A percentile compares a stretch with the other conserved stretches of the same genome.
phyloP scores from a whole-genome alignment of 1,140 invertebrate species.

The Trachymyrmex cornetzi region DNA sequence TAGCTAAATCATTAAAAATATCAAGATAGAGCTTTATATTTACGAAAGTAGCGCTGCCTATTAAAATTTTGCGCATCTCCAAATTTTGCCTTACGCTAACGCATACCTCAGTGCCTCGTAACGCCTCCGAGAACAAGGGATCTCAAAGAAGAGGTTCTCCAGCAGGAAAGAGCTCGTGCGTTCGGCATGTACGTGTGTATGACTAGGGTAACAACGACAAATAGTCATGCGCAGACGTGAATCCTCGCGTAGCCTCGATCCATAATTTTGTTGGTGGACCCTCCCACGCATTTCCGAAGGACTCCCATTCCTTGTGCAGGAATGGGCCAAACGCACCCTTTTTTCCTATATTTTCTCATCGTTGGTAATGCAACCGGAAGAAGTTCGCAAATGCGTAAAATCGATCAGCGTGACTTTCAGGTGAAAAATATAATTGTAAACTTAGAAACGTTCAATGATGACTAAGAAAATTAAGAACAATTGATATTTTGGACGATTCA shows the following conservation, averaged over 20 bases:
- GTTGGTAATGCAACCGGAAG: neutral
- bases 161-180: neutral
- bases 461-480: neutral
- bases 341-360: slow-evolving; percentile 41
- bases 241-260: slow-evolving; percentile 67
- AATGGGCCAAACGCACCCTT: slow-evolving; percentile 65
- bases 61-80: neutral
- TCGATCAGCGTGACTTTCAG: neutral
- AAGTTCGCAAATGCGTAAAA: slow-evolving; percentile 21
- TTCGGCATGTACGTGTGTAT: neutral
- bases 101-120: no score
- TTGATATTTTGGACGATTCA: no score
- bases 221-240: slow-evolving; percentile 71
- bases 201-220: slow-evolving; percentile 44
- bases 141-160: neutral
- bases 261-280: slow-evolving; percentile 79
- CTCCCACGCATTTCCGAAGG: slow-evolving; percentile 75
- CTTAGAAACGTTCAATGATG: neutral
- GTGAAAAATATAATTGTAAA: neutral
- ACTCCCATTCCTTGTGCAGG: slow-evolving; percentile 49
- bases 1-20: no score
- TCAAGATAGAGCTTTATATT: no score
- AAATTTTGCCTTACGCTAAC: no score
- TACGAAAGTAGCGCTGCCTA: no score
- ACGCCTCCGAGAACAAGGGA: neutral